Evolutionary conservation across 2,113 vertebrate species (phyloP), one percentile per base, ranked within the genome.

Genomic region (Paradisaea rubra): DNA sequence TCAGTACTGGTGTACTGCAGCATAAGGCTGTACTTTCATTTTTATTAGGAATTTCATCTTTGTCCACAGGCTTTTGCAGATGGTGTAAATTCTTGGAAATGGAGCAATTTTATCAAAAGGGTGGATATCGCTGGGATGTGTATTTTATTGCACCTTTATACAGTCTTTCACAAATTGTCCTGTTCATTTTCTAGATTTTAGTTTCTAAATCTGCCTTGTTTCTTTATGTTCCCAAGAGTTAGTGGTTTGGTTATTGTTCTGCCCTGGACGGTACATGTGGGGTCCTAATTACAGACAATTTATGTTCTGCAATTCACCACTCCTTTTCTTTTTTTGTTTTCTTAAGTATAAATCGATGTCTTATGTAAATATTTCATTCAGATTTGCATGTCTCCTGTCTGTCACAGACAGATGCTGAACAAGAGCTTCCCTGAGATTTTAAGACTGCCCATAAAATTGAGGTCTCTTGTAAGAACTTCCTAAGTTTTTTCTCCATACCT

Each of bases 221-320:
- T 81, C 65, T 74, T 68, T 37, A 59, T 60, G 15, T 44, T 86
- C 57, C 57, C 53, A 49, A 27, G 65, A 70, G 61, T 68, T 60
- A 24, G 44, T 84, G 81, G 56, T 91, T 91, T 89, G 52, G 64
- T 63, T 74, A 87, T 17, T 81, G 23, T 71, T 71, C 44, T 78
- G 27, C 35, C n/a, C 72, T 56, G 15, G 16, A 78, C 69, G 14
- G 23, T 41, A 85, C 52, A 44, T 61, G 37, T 31, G 15, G 31
- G 47, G 45, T 92, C 35, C 64, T 91, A 88, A 94, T 91, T 95
- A 95, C n/a, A 95, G 49, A 23, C 35, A 68, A 27, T 78, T 71
- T 79, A 72, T 17, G 37, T 84, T 91, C 49, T 81, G 65, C 30
- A 72, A 20, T 56, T 95, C 23, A 37, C 19, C 41, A 54, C 13